phyloP scores from a whole-genome alignment of 2,888 invertebrate species.

The Beris morrisii region DNA sequence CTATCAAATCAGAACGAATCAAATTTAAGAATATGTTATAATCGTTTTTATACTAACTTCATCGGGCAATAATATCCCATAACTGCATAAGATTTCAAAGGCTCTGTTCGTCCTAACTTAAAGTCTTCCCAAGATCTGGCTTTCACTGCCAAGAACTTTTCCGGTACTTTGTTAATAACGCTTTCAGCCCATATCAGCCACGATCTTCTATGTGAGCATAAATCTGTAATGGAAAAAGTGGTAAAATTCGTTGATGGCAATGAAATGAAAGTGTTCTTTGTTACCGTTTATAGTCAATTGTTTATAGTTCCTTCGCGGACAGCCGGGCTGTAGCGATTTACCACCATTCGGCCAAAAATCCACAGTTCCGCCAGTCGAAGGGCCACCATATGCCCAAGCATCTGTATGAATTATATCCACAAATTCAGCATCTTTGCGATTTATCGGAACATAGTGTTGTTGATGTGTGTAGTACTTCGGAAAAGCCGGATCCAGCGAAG shows the following conservation, averaged over 20 bases:
- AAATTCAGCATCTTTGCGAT: slow-evolving; percentile 58
- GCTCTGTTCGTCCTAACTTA: slow-evolving; percentile 43
- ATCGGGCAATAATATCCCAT: slow-evolving; percentile 33
- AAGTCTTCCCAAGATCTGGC: slow-evolving; percentile 58
- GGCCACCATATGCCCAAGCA: slow-evolving; percentile 60
- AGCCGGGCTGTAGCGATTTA: slow-evolving; percentile 42
- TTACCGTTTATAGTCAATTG: slow-evolving; percentile 40
- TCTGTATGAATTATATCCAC: slow-evolving; percentile 68
- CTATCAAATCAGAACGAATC: slow-evolving; percentile 39
- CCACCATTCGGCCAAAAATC: slow-evolving; percentile 55
- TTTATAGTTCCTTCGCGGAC: slow-evolving; percentile 40
- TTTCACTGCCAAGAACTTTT: slow-evolving; percentile 57
- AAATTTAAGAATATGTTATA: neutral
- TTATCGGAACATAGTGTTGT: slow-evolving; percentile 49
- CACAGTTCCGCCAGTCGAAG: slow-evolving; percentile 58
- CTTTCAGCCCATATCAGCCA: slow-evolving; percentile 62
- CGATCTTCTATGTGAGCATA: slow-evolving; percentile 61
- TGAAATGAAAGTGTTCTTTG: neutral
- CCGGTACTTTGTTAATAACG: slow-evolving; percentile 38
- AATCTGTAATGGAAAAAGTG: slow-evolving; percentile 48
- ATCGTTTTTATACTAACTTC: slow-evolving; percentile 16
- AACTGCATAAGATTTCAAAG: slow-evolving; percentile 1
- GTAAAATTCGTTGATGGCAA: too few species aligned
- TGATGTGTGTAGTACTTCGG: slow-evolving; percentile 38
- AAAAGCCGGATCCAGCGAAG: slow-evolving; percentile 41